These are phyloP conservation scores for Biston betularia DNA, from an alignment of 2,888 invertebrate species.

Conservation along the genomic window DNA sequence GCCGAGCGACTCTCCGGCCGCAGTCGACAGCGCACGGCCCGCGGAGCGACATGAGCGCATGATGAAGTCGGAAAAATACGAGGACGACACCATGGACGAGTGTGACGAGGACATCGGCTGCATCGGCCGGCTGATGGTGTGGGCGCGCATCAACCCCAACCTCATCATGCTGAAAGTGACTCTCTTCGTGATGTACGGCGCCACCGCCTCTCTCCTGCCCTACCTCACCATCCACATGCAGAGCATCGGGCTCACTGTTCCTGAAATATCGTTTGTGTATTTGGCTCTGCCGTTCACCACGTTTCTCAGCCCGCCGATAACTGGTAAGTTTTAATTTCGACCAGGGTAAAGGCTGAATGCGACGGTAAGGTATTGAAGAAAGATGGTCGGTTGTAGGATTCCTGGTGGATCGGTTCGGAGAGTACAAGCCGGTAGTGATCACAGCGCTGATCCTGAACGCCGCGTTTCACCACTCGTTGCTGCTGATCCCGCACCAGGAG, in stretches of 20 bases:
- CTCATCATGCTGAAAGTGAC: slow-evolving; percentile 93
- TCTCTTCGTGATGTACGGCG: slow-evolving; percentile 94
- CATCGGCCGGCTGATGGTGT: slow-evolving; percentile 77
- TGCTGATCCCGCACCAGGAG: slow-evolving; percentile 93
- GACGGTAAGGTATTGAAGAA: slow-evolving; percentile 24
- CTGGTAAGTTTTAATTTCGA: slow-evolving; percentile 84
- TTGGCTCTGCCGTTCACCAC: slow-evolving; percentile 94
- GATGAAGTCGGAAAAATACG: slow-evolving; percentile 73
- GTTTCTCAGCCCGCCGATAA: slow-evolving; percentile 93
- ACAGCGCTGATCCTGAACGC: slow-evolving; percentile 92
- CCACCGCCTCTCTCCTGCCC: slow-evolving; percentile 93
- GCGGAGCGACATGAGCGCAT: slow-evolving; percentile 73
- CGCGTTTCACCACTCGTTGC: slow-evolving; percentile 91
- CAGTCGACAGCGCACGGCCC: slow-evolving; percentile 82
- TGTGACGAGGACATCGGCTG: slow-evolving; percentile 72
- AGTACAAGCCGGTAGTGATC: slow-evolving; percentile 94
- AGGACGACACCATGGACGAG: slow-evolving; percentile 81
- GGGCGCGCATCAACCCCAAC: slow-evolving; percentile 90
- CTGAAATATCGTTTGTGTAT: slow-evolving; percentile 95
- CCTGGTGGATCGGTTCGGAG: slow-evolving; percentile 94
- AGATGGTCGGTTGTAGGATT: slow-evolving; percentile 86
- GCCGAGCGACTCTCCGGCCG: slow-evolving; percentile 59
- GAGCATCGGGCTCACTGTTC: slow-evolving; percentile 93
- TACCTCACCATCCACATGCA: slow-evolving; percentile 97
- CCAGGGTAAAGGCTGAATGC: background rate